A percentile compares a stretch with the other conserved stretches of the same genome.
These are phyloP conservation scores for Apostichopus leukothele DNA, from an alignment of 53 echinoderm and acorn worm genomes.

Conservation along the genomic window DNA sequence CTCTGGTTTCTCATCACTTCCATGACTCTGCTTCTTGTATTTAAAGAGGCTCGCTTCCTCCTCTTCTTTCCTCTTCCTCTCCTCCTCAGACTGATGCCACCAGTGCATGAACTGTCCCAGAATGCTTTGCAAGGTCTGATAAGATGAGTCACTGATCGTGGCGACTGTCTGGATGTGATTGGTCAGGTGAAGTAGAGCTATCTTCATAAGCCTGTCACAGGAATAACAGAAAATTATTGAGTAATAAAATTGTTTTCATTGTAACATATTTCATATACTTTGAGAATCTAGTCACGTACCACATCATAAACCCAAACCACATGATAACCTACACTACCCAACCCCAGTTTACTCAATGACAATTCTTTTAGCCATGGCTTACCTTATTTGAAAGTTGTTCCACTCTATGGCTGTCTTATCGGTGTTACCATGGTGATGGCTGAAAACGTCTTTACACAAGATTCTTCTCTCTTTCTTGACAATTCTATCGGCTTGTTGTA, in stretches of 20 bases:
- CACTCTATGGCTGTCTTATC: neutral
- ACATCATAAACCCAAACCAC: no score
- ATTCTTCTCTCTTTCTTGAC: neutral
- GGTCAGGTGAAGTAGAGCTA: slow-evolving; percentile 63
- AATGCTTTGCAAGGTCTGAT: slow-evolving; percentile 58
- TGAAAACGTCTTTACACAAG: neutral
- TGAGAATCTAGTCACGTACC: no score
- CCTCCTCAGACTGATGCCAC: slow-evolving; percentile 80
- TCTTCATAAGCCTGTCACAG: slow-evolving; percentile 57
- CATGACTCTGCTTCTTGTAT: slow-evolving; percentile 82
- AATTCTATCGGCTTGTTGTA: neutral
- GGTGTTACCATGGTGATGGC: slow-evolving; percentile 24
- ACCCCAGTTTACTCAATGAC: no score
- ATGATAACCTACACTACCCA: no score
- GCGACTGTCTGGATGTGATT: slow-evolving; percentile 54
- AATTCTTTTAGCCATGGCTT: neutral
- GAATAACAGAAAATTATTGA: neutral
- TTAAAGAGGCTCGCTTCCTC: slow-evolving; percentile 81
- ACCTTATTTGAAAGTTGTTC: slow-evolving; percentile 31
- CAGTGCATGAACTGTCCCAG: slow-evolving; percentile 55
- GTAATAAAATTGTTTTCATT: no score
- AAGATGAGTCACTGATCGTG: slow-evolving; percentile 8
- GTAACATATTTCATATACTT: no score
- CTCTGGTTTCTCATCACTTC: slow-evolving; percentile 85
- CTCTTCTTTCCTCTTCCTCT: slow-evolving; percentile 68